Percentiles rank a stretch among this genome's conserved stretches.
Evolutionary conservation across 2,113 vertebrate genomes (phyloP).

Genomic region (Pelecanoides urinatrix): DNA sequence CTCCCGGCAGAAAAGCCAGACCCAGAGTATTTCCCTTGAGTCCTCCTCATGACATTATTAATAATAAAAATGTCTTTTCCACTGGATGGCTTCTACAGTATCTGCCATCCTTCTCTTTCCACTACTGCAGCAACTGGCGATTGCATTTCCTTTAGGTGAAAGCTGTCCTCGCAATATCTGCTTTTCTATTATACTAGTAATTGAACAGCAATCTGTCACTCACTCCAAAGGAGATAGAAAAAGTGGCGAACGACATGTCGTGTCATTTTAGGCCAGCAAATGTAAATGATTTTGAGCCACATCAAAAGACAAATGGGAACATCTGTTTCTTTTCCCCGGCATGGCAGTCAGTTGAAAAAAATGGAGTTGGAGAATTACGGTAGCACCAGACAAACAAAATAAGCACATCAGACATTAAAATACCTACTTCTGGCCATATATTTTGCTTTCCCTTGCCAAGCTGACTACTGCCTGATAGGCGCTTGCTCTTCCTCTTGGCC

Average conservation of each 20-base stretch:
- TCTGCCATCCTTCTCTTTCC: not conserved
- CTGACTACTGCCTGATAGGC: not conserved
- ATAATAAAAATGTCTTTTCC: conserved; percentile 31
- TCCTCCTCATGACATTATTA: not conserved
- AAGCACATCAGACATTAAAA: not conserved
- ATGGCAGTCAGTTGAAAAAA: conserved; percentile 1
- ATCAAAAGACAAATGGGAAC: conserved; percentile 61
- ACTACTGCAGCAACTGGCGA: not conserved
- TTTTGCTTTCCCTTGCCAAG: conserved; percentile 43
- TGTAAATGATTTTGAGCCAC: conserved; percentile 59
- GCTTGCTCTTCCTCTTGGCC: not conserved
- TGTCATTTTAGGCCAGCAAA: conserved; percentile 53
- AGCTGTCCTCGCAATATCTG: conserved; percentile 2
- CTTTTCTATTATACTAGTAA: conserved; percentile 24
- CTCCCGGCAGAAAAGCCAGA: conserved; percentile 7
- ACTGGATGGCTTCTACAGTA: not conserved
- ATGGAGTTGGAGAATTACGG: not conserved
- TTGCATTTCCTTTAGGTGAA: conserved; percentile 22
- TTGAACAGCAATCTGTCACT: conserved; percentile 35
- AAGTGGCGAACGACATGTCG: not conserved
- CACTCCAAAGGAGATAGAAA: conserved; percentile 28
- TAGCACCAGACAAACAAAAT: not conserved
- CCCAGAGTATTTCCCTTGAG: not conserved
- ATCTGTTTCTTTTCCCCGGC: conserved; percentile 54
- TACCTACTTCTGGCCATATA: not conserved